Evolutionary conservation across 2,797 vertebrate species (phyloP).

Genomic region (Heliangelus exortis): DNA sequence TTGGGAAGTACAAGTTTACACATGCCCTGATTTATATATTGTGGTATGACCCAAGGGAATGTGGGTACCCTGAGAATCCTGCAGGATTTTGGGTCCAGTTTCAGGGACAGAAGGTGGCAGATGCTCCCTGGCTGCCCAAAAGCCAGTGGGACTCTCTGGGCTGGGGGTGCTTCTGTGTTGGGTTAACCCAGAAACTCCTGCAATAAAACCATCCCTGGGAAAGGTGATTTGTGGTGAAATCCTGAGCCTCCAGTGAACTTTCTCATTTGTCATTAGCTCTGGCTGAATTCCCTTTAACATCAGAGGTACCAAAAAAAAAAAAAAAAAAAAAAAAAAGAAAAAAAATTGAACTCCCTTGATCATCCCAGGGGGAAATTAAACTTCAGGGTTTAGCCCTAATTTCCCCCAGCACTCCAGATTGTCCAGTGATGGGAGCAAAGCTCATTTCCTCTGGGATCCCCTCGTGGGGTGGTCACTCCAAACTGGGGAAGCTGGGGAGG

Average conservation of each 20-base stretch:
- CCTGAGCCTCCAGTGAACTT: slow-evolving; percentile 7
- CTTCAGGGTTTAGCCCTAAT: slow-evolving; percentile 66
- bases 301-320: slow-evolving; percentile 14
- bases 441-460: slow-evolving; percentile 72
- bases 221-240: slow-evolving; percentile 58
- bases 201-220: slow-evolving; percentile 39
- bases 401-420: slow-evolving; percentile 66
- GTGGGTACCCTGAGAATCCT: background rate
- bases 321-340: background rate
- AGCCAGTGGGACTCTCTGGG: background rate
- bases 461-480: background rate
- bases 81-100: background rate
- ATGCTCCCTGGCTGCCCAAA: background rate
- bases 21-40: fast-evolving
- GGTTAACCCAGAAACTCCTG: slow-evolving; percentile 54
- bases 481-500: background rate
- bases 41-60: background rate
- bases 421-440: slow-evolving; percentile 67
- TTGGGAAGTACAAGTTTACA: background rate
- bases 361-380: slow-evolving; percentile 67
- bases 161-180: slow-evolving; percentile 17
- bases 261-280: slow-evolving; percentile 49
- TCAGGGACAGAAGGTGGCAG: background rate
- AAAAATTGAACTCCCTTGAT: slow-evolving; percentile 41
- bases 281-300: slow-evolving; percentile 31